These are phyloP conservation scores for Acrossocheilus fasciatus DNA, from an alignment of 2,797 vertebrate species.

Conservation along the genomic window DNA sequence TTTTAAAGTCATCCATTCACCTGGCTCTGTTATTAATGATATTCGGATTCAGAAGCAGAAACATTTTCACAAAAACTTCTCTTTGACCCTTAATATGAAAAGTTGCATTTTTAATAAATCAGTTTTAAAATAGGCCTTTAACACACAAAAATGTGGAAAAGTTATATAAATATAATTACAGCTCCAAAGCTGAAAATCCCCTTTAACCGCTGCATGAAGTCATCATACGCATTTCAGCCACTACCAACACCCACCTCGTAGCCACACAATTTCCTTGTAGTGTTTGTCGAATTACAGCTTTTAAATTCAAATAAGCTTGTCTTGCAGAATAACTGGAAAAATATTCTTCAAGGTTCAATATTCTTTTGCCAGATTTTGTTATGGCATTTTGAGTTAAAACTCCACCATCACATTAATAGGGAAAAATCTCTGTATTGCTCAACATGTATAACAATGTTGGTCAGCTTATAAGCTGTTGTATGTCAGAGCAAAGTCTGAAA, in stretches of 20 bases:
- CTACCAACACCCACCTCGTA: conserved; percentile 32
- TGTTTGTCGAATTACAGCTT: conserved; percentile 16
- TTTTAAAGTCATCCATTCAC: not conserved
- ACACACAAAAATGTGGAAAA: conserved; percentile 28
- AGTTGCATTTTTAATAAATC: not conserved
- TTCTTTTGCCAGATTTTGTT: not conserved
- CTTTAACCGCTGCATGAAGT: conserved; percentile 24
- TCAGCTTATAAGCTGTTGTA: conserved; percentile 9
- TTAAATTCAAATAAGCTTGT: not conserved
- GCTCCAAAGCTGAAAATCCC: conserved; percentile 24
- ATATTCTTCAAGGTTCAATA: not conserved
- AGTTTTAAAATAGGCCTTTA: not conserved
- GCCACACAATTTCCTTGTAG: conserved; percentile 22
- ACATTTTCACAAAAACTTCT: not conserved
- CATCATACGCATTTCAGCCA: conserved; percentile 24
- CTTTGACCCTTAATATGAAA: conserved; percentile 21
- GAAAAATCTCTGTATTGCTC: conserved; percentile 14
- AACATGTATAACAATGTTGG: not conserved
- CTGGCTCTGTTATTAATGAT: not conserved
- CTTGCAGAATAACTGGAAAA: not conserved
- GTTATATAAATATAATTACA: conserved; percentile 23
- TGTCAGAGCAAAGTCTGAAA: not conserved
- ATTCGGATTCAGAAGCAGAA: not conserved
- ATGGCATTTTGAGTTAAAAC: not conserved
- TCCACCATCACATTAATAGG: not conserved